Base-by-base conservation (phyloP, 2,888 invertebrate species). In the Synergus umbraculus region DNA sequence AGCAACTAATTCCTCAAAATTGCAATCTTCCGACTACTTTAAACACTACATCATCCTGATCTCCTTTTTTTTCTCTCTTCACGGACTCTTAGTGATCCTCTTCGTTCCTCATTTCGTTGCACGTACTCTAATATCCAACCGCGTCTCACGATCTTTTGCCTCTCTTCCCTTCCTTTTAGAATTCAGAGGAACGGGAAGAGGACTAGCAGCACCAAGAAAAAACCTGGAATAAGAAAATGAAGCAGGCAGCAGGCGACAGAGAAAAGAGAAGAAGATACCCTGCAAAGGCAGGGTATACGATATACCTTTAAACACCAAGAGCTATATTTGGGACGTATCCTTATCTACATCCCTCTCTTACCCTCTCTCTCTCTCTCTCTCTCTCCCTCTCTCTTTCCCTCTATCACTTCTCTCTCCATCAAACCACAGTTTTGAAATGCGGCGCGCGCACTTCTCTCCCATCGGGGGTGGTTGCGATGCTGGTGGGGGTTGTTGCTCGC, bases 401-500 rank as follows among this genome's bases (percentile, higher is more conserved):
- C 18, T 44, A 43, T 69, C 78, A 78, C 87, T 86, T 85, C 85
- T 77, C 79, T 83, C 81, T 83, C 84, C 84, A 85, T 83, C 86
- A 86, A 86, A 87, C 85, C 88, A 82, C 86, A 87, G 86, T 89
- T 89, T 89, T 87, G 87, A 90, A 89, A 88, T 83, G 86, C 84
- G 85, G 84, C 89, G 86, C 86, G 87, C 88, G 87, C 89, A 88
- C 79, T 79, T 73, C 76, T 43, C 79, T 79, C 80, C 29, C 58
- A 65, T 37, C 37, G 37, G 60, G 67, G 77, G 69, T 60, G 64
- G 79, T 12, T 58, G 64, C 15, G 77, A 77, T 67, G 49, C 60
- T 43, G 49, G 79, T 12, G 44, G 37, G 66, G 67, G 46, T 79
- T 78, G 83, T 81, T 79, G 78, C 77, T 67, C 76, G 83, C 64